phyloP scores from a whole-genome alignment of 92 coral and sea anemone species.

The Epizoanthus ramosus region DNA sequence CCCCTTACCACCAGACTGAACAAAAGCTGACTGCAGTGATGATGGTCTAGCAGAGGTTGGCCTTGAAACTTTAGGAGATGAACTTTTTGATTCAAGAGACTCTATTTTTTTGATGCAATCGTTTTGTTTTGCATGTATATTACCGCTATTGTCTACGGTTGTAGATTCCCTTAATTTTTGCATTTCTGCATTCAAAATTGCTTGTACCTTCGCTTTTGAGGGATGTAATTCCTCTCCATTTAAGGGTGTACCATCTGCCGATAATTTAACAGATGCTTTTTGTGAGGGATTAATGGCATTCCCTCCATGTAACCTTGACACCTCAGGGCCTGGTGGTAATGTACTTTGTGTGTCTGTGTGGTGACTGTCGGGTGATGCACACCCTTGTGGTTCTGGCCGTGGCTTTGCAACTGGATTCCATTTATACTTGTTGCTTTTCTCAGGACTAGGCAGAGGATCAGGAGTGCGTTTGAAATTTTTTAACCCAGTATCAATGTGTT shows the following conservation, averaged over 20 bases:
- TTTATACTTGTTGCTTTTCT: conserved; percentile 49
- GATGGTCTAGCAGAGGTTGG: conserved; percentile 40
- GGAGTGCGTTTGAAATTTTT: conserved; percentile 47
- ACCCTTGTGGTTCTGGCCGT: conserved; percentile 87
- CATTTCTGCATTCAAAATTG: conserved; percentile 69
- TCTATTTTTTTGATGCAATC: background rate
- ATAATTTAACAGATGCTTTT: background rate
- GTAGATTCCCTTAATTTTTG: conserved; percentile 47
- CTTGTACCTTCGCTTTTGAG: conserved; percentile 72
- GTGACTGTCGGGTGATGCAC: conserved; percentile 65
- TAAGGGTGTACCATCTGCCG: background rate
- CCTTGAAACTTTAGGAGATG: conserved; percentile 40
- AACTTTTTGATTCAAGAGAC: conserved; percentile 15
- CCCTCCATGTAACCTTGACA: too few species aligned
- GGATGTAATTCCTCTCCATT: conserved; percentile 68
- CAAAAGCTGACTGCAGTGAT: conserved; percentile 6
- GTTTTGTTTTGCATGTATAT: background rate
- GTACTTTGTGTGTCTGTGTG: conserved; percentile 21
- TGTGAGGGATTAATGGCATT: background rate
- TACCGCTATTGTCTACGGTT: conserved; percentile 7
- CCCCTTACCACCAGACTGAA: conserved; percentile 25
- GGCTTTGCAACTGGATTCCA: conserved; percentile 60
- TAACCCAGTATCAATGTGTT: conserved; percentile 80
- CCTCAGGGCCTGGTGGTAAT: background rate
- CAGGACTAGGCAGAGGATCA: conserved; percentile 4